phyloP scores from a whole-genome alignment of 2,888 invertebrate genomes.

The Trachelus iudaicus region DNA sequence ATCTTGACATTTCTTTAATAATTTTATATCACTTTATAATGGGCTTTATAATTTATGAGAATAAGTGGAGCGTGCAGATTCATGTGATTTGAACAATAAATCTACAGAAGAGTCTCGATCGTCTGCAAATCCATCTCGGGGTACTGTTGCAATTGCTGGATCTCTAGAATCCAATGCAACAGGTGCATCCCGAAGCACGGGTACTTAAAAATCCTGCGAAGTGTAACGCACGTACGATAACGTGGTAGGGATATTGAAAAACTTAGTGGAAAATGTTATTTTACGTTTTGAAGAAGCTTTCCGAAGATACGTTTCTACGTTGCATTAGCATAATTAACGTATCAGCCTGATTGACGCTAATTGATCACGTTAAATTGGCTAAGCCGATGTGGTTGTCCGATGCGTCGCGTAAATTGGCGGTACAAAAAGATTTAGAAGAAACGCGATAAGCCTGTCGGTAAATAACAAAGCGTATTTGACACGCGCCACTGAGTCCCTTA shows the following conservation, averaged over 20 bases:
- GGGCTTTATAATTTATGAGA: too few relatives aligned
- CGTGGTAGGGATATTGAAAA: background rate
- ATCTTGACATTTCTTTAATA: background rate
- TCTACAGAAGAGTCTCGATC: background rate
- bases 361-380: background rate
- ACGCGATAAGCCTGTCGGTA: background rate
- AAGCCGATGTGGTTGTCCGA: background rate
- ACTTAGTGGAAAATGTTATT: background rate
- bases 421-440: background rate
- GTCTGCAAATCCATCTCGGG: background rate
- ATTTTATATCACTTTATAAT: background rate
- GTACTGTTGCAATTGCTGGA: background rate
- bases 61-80: background rate
- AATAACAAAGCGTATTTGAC: background rate
- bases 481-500: background rate
- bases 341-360: background rate
- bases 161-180: background rate
- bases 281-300: background rate
- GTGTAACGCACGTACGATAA: background rate
- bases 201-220: background rate
- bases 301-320: background rate
- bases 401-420: background rate
- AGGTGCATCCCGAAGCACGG: background rate
- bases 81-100: background rate
- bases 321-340: background rate